Percentiles rank a stretch among this genome's conserved stretches.
These are phyloP conservation scores for Leptothorax acervorum DNA, from an alignment of 2,888 invertebrate genomes.

Conservation along the genomic window DNA sequence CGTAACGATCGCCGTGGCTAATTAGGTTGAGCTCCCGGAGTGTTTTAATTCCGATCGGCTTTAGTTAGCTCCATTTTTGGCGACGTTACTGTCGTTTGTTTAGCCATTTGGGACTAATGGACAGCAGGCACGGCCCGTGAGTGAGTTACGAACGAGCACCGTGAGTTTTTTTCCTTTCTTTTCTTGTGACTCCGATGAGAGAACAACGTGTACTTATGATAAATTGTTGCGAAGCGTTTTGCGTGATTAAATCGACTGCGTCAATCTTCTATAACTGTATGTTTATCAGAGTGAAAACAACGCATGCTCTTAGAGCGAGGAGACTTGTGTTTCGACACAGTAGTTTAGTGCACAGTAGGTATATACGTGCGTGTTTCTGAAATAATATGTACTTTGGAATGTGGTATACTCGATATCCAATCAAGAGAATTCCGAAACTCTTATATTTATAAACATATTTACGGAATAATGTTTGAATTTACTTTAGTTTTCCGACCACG, in stretches of 20 bases:
- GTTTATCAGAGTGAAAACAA: not conserved
- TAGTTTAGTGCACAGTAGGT: not conserved
- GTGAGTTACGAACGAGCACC: not conserved
- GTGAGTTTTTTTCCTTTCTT: not conserved
- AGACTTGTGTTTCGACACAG: not conserved
- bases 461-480: not conserved
- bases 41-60: conserved; percentile 37
- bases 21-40: conserved; percentile 64
- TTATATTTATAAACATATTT: not conserved
- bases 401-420: not conserved
- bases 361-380: not conserved
- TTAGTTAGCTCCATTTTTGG: conserved; percentile 32
- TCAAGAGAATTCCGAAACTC: not conserved
- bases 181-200: not conserved
- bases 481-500: not conserved
- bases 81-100: conserved; percentile 24
- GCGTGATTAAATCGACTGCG: not conserved
- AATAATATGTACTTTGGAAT: not conserved
- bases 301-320: not conserved
- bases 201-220: not conserved
- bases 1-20: conserved; percentile 58
- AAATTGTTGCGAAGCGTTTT: not conserved
- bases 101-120: conserved; percentile 37
- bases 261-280: not conserved
- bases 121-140: not conserved